Conservation (phyloP, 2,888 invertebrate species). For the Tetranychus piercei region DNA sequence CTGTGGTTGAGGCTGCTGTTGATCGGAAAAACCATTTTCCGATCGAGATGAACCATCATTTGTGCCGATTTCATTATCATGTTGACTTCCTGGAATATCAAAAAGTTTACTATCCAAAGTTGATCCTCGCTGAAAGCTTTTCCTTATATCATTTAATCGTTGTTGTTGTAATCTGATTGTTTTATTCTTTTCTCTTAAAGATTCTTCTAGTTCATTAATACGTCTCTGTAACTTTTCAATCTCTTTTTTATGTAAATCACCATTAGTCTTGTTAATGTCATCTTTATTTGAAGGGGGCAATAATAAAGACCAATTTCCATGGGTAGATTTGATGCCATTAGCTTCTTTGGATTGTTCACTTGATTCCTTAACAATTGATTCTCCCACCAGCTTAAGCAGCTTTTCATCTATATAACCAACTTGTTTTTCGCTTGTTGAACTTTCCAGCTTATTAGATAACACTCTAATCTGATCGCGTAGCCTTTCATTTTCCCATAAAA, state of each 20-base stretch:
- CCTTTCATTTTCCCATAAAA: neutral
- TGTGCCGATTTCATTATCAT: neutral
- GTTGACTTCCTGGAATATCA: neutral
- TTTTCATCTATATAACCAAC: neutral
- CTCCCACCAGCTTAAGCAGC: neutral
- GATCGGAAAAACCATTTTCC: neutral
- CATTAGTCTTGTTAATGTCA: neutral
- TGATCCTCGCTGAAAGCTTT: conserved; percentile 5
- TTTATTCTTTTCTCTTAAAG: conserved; percentile 8
- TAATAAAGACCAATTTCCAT: neutral
- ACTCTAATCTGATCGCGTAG: neutral
- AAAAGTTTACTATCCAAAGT: neutral
- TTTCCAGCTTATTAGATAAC: neutral
- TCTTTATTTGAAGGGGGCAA: neutral
- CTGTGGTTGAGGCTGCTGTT: neutral
- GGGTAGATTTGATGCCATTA: neutral
- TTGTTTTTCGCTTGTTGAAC: neutral
- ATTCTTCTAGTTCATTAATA: conserved; percentile 12
- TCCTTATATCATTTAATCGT: conserved; percentile 6
- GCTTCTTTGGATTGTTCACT: neutral
- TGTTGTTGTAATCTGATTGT: conserved; percentile 9
- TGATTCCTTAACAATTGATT: neutral
- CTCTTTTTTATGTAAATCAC: neutral
- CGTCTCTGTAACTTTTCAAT: neutral
- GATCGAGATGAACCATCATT: neutral